Evolutionary conservation across 2,888 invertebrate genomes (phyloP), one percentile per base, ranked within the genome.

Genomic region (Dolichomitus sp.): DNA sequence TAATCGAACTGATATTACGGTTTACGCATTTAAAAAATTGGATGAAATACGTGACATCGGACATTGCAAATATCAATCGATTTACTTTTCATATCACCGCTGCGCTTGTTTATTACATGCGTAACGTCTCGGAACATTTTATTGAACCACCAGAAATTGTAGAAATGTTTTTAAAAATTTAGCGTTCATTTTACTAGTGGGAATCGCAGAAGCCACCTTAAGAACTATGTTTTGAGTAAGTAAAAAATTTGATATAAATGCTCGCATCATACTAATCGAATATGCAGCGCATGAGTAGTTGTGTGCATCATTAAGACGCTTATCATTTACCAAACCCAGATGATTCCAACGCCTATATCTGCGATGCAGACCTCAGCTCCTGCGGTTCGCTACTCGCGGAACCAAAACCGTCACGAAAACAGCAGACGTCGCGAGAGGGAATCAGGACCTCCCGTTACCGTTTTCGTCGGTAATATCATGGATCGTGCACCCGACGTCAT

Each of bases 381-480:
- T 65, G 92, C 93, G 74, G 92, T 93, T 54, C 91, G 93, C 74
- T 94, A 93, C 83, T 88, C 87, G 45, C 89, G 92, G 61, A 92
- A 92, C 86, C 92, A 92, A 85, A 91, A 90, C 82, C 90, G 94
- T 3, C 91, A 93, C 82, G 92, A 92, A 75, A 91, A 91, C 74
- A 91, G 90, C 78, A 90, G 92, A 37, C 91, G 92, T 42, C 90
- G 93, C 1, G 93, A 93, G 81, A 87, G 93, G 79, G 93, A 93
- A 85, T 88, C 92, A 2, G 98, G 98, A 0, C 99, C 99, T 0
- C 97, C 98, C 0, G 98, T 99, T 45, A 99, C 99, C 0, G 99
- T 99, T 2, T 99, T 99, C 95, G 98, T 99, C 66, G 99, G 99
- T 63, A 99, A 99, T 94, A 99, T 99, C 79, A 97, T 98, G 91